Conservation (phyloP, 2,797 vertebrate genomes). For the Phalloptychus januarius region DNA sequence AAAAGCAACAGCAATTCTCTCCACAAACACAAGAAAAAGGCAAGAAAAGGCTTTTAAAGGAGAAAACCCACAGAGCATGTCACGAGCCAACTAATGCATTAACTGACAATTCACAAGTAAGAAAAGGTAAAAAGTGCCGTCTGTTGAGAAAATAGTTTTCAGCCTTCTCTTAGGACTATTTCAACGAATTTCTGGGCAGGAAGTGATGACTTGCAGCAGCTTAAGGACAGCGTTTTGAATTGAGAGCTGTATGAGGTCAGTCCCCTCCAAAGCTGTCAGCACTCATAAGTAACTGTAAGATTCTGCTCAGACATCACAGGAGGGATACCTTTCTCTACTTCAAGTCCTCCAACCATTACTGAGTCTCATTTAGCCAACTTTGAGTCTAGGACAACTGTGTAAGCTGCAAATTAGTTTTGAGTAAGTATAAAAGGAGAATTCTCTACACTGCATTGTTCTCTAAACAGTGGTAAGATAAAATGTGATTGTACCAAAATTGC, state of each 20-base stretch:
- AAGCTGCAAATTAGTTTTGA: not conserved
- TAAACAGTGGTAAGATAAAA: not conserved
- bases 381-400: not conserved
- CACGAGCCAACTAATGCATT: slow-evolving; percentile 6
- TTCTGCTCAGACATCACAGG: slow-evolving; percentile 37
- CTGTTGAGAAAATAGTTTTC: slow-evolving; percentile 38
- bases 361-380: slow-evolving; percentile 23
- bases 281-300: slow-evolving; percentile 27
- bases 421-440: not conserved
- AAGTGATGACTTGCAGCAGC: slow-evolving; percentile 51
- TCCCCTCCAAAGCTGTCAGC: slow-evolving; percentile 49
- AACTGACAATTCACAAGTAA: slow-evolving; percentile 27
- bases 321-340: slow-evolving; percentile 2
- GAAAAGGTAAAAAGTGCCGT: slow-evolving; percentile 14
- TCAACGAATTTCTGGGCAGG: slow-evolving; percentile 49
- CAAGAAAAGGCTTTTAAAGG: not conserved
- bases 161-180: slow-evolving; percentile 29
- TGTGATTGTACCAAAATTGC: not conserved
- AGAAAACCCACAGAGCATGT: slow-evolving; percentile 1
- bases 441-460: not conserved
- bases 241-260: slow-evolving; percentile 51
- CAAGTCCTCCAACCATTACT: slow-evolving; percentile 19
- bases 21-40: slow-evolving; percentile 19
- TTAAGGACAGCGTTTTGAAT: slow-evolving; percentile 39
- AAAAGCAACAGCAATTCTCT: slow-evolving; percentile 5